These are phyloP conservation scores for Crypturellus undulatus DNA, from an alignment of 2,113 vertebrate species.

Conservation along the genomic window DNA sequence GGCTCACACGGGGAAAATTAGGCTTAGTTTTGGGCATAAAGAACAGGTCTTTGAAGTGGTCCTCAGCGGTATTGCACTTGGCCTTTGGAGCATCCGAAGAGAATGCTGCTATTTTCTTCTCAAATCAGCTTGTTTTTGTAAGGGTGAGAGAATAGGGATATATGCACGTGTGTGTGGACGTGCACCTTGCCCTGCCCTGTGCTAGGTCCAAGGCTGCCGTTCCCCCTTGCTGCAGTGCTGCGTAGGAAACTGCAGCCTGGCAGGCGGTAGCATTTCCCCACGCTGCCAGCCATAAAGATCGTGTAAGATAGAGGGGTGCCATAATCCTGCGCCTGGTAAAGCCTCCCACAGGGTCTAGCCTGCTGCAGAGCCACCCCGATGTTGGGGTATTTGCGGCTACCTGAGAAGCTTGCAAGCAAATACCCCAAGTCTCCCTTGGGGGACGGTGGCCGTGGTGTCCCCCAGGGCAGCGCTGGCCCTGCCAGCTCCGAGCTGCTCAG, in stretches of 20 bases:
- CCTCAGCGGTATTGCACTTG: neutral
- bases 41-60: conserved; percentile 22
- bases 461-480: neutral
- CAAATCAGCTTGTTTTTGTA: neutral
- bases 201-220: neutral
- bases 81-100: neutral
- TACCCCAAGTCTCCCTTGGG: neutral
- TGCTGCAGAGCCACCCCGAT: neutral
- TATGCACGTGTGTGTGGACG: neutral
- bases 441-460: neutral
- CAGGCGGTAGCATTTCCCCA: rapidly evolving
- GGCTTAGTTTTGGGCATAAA: neutral
- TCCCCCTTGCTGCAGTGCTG: neutral
- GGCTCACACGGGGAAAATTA: conserved; percentile 11
- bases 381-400: neutral
- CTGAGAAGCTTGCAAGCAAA: neutral
- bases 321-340: neutral
- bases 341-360: neutral
- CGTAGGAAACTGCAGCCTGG: neutral
- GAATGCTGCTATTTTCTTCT: neutral
- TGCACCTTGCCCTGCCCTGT: neutral
- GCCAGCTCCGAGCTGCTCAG: neutral
- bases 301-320: rapidly evolving
- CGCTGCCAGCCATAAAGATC: neutral
- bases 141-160: neutral